Base-by-base conservation (phyloP, 2,888 invertebrate species). In the Brenthis ino region DNA sequence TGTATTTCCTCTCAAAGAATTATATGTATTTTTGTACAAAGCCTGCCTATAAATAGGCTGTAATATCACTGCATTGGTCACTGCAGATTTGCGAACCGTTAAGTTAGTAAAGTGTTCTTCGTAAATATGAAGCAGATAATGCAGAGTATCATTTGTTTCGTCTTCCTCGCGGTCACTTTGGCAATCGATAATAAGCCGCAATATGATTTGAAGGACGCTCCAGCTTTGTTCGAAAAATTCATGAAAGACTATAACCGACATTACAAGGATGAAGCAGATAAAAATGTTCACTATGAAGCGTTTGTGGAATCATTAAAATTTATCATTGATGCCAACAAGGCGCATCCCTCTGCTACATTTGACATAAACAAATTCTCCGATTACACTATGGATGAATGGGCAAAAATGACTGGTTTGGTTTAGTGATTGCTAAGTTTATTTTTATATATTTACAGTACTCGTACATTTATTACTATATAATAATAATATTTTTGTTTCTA, bases 301-400 rank as follows among this genome's bases (percentile, higher is more conserved):
- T 87, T 87, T 64, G 57, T 77, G 0, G 65, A 60, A 0, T 78
- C 64, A 74, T 76, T 86, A 65, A 50, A 75, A 57, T 68, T 72
- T 33, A 81, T 85, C 47, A 84, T 85, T 53, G 72, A 83, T 20
- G 13, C 43, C 3, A 72, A 72, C 57, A 43, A 2, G 1, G 60
- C 63, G 20, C 48, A 65, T 0, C 68, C 58, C 37, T 3, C 70
- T 0, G 78, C 81, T 3, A 77, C 74, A 6, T 84, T 69, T 65
- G 83, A 75, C 20, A 78, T 85, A 33, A 85, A 84, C 48, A 70
- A 81, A 66, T 82, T 83, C 12, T 76, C 86, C 8, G 86, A 86
- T 74, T 81, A 80, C 47, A 83, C 85, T 0, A 69, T 73, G 0
- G 79, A 81, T 3, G 80, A 84, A 57, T 64, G 60, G 3, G 67